Evolutionary conservation across 1,140 invertebrate genomes (phyloP), one percentile per base, ranked within the genome.

Genomic region (Aphelenchoides besseyi): DNA sequence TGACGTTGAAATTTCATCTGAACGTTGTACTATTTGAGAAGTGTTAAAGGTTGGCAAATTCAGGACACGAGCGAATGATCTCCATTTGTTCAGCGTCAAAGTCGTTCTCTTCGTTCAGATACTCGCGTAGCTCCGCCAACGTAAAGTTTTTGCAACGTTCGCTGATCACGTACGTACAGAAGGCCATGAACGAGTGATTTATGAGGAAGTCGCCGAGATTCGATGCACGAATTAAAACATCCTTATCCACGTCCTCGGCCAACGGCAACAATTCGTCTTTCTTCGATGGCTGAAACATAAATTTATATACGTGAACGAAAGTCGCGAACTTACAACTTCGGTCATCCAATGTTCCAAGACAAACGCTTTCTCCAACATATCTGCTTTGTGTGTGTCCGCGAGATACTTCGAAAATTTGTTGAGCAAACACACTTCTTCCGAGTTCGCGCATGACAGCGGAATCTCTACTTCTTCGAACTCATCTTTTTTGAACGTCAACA

Each of bases 161-260:
- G 30, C 63, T 36, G 36, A 66, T 16, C 12, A 66, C 30, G 32
- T n/a, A 66, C 12, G 63, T 66, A 33, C 63, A 66, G 63, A 66
- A 66, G 26, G 63, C n/a, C 12, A 66, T 16, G 32, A 66, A 66
- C 32, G 63, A 33, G 32, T 12, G 32, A 1, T 33, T 33, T 12
- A 66, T 66, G 28, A 66, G 32, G 30, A n/a, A 66, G 36, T 66
- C 63, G 30, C 36, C 63, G 2, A 37, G 32, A 30, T 66, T 66
- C 16, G 63, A 26, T 12, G 63, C 16, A 53, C 32, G 30, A 33
- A 66, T 66, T 33, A 66, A 33, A 0, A 30, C 16, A n/a, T 66
- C 63, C 32, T 66, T 66, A 33, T 66, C 36, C 0, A 35, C 32
- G 36, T 53, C 63, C 12, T 35, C 30, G 1, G 63, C 63, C 26